Evolutionary conservation across 2,113 vertebrate genomes (phyloP).

Genomic region (Numida meleagris): DNA sequence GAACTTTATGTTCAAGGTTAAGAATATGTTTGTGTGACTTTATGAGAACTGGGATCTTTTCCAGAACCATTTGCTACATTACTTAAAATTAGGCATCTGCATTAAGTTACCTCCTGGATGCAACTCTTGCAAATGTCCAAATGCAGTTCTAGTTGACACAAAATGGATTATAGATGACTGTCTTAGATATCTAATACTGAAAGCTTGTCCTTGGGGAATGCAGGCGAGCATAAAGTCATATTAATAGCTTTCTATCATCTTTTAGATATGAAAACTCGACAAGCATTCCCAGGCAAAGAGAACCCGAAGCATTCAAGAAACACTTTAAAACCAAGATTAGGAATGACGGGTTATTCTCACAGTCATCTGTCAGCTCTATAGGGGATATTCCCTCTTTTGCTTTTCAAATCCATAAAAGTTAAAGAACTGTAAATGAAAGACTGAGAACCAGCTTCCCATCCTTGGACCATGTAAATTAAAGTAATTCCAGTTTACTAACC

Average conservation of each 20-base stretch:
- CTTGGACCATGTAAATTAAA: neutral
- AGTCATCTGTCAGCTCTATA: neutral
- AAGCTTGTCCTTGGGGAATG: constrained; percentile 28
- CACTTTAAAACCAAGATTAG: constrained; percentile 42
- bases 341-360: constrained; percentile 54
- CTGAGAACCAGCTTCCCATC: neutral
- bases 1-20: neutral
- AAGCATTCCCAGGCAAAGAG: neutral
- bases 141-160: neutral
- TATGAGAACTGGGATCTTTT: neutral
- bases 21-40: neutral
- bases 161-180: constrained; percentile 37
- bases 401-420: neutral
- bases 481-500: neutral
- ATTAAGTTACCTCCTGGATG: neutral
- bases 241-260: constrained; percentile 55
- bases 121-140: constrained; percentile 11
- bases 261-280: constrained; percentile 22
- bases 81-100: neutral
- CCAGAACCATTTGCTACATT: neutral
- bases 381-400: neutral
- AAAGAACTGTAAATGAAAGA: neutral
- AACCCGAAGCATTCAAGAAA: constrained; percentile 5
- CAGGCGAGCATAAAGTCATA: constrained; percentile 31
- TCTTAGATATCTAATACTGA: constrained; percentile 24